Base-by-base conservation (phyloP, 2,113 vertebrate genomes). In the Protomyctophum bolini region DNA sequence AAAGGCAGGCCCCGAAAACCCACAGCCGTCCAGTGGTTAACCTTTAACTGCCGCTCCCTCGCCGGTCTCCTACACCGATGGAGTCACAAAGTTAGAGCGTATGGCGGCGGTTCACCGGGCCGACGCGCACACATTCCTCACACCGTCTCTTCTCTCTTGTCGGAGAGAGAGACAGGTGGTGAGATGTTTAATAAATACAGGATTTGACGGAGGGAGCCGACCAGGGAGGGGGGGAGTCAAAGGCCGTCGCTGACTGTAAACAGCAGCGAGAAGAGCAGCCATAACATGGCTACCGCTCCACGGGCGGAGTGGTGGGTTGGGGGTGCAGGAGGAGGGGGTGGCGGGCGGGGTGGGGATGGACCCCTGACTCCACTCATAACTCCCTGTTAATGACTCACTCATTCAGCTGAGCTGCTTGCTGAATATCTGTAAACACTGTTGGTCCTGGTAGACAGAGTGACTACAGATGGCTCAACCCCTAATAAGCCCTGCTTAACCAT, bases 101-200 rank as follows among this genome's bases (percentile, higher is more conserved):
- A 70, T 6, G 21, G 61, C 46, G 21, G 61, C 0, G 14, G 73
- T 7, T 59, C 63, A 68, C 28, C 68, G 68, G 51, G 50, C 62
- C 45, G 72, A 66, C 63, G 69, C 66, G 58, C 59, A 68, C 73
- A 73, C 77, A 89, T 88, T 88, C 82, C 84, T 83, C 77, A 7
- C 10, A 11, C 49, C 10, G 49, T n/a, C 48, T 52, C 56, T 8
- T 21, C 68, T 56, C 46, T 72, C 33, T n/a, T 0, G 66, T 48
- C 6, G 21, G 21, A 41, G 33, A 21, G 55, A 62, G 73, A 83
- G 80, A 87, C 86, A 89, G 88, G 84, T 90, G 87, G 77, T 81
- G 72, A 71, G 84, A 76, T 88, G 86, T 89, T 88, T 89, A 82
- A 83, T 85, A 86, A 91, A 90, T 85, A 88, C 79, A 79, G 85